Percentiles rank a stretch among this genome's conserved stretches.
Conservation (phyloP, 1,140 invertebrate species). For the Zaprionus kolodkinae region DNA sequence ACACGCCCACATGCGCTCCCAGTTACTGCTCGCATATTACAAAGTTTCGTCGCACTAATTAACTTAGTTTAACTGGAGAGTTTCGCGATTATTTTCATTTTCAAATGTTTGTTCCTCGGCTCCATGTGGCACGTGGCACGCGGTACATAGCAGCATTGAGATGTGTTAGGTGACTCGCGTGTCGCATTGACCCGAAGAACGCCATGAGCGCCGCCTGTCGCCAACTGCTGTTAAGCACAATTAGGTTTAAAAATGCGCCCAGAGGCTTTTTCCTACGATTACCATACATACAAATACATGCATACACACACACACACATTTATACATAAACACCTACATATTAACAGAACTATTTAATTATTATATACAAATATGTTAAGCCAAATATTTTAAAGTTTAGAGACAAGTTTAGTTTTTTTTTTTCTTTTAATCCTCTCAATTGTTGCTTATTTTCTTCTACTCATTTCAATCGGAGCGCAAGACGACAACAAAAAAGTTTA, state of each 20-base stretch:
- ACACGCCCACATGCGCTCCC: background rate
- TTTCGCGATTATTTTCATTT: slow-evolving; percentile 36
- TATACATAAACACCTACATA: slow-evolving; percentile 58
- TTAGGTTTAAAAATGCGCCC: slow-evolving; percentile 80
- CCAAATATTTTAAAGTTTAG: slow-evolving; percentile 74
- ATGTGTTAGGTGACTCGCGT: slow-evolving; percentile 15
- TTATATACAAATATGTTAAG: slow-evolving; percentile 78
- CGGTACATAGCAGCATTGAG: background rate
- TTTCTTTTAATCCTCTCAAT: background rate
- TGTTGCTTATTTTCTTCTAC: slow-evolving; percentile 24
- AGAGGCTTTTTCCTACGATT: slow-evolving; percentile 79
- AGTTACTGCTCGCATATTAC: slow-evolving; percentile 46
- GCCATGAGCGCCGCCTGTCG: slow-evolving; percentile 49
- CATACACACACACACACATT: slow-evolving; percentile 40
- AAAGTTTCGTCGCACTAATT: slow-evolving; percentile 43
- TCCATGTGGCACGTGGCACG: slow-evolving; percentile 47
- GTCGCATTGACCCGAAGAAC: slow-evolving; percentile 67
- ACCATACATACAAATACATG: slow-evolving; percentile 40
- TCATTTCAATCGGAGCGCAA: slow-evolving; percentile 1
- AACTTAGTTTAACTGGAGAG: slow-evolving; percentile 20
- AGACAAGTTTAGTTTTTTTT: slow-evolving; percentile 44
- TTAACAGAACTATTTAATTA: slow-evolving; percentile 74
- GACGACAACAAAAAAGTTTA: slow-evolving; percentile 1
- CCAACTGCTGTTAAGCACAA: slow-evolving; percentile 71
- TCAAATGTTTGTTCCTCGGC: slow-evolving; percentile 60